A percentile compares a stretch with the other conserved stretches of the same genome.
These are phyloP conservation scores for Forbesichthys agassizii DNA, from an alignment of 2,113 vertebrate genomes.

Conservation along the genomic window DNA sequence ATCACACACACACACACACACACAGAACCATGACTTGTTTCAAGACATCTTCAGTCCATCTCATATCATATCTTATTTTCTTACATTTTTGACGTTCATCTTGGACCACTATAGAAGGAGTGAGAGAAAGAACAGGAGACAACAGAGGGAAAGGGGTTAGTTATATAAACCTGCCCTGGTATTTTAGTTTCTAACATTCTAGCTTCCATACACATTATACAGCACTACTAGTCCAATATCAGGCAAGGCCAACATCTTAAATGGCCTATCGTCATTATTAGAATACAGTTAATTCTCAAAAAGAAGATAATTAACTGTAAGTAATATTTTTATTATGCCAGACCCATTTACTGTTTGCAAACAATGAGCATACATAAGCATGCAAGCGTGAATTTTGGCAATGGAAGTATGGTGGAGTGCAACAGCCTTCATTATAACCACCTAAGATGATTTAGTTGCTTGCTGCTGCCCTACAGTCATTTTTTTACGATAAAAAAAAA, in stretches of 20 bases:
- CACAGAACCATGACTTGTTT: background rate
- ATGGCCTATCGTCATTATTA: too few relatives aligned
- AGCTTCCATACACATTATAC: background rate
- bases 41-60: background rate
- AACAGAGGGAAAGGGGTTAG: slow-evolving; percentile 23
- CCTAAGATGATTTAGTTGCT: too few relatives aligned
- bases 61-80: background rate
- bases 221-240: background rate
- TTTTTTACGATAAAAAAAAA: too few relatives aligned
- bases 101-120: slow-evolving; percentile 29
- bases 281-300: background rate
- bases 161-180: slow-evolving; percentile 13
- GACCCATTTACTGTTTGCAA: too few relatives aligned
- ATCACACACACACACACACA: background rate
- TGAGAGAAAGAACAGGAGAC: slow-evolving; percentile 16
- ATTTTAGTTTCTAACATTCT: background rate
- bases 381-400: too few relatives aligned
- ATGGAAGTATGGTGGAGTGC: too few relatives aligned
- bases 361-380: too few relatives aligned
- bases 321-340: too few relatives aligned
- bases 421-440: too few relatives aligned
- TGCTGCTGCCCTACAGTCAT: too few relatives aligned
- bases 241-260: background rate
- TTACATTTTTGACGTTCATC: slow-evolving; percentile 38
- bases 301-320: background rate